Conservation (phyloP, 2,888 invertebrate genomes). For the Calliopum simillimum region DNA sequence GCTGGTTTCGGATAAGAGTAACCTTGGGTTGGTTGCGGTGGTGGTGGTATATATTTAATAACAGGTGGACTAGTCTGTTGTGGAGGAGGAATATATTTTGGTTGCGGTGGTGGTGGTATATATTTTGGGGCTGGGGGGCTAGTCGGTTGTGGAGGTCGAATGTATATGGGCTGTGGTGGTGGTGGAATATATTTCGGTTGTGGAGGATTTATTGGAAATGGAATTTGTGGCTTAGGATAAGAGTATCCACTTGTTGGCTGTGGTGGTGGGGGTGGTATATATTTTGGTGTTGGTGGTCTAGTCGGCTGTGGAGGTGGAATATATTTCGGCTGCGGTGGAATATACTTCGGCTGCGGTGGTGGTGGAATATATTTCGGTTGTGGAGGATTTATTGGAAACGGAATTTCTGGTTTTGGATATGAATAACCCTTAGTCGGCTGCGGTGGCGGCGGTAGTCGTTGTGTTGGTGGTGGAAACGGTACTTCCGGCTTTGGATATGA, state of each 20-base stretch:
- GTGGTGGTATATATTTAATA: slow-evolving; percentile 45
- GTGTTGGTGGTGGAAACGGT: slow-evolving; percentile 34
- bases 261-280: slow-evolving; percentile 25
- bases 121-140: slow-evolving; percentile 32
- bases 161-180: slow-evolving; percentile 40
- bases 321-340: slow-evolving; percentile 36
- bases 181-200: slow-evolving; percentile 47
- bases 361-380: slow-evolving; percentile 47
- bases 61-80: slow-evolving; percentile 23
- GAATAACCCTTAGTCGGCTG: slow-evolving; percentile 46
- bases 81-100: slow-evolving; percentile 46
- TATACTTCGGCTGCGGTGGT: slow-evolving; percentile 39
- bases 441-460: slow-evolving; percentile 23
- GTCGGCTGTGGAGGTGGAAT: slow-evolving; percentile 35
- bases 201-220: background rate
- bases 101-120: slow-evolving; percentile 43
- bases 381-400: background rate
- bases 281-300: slow-evolving; percentile 33
- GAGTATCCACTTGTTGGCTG: slow-evolving; percentile 46
- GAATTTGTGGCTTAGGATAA: slow-evolving; percentile 49
- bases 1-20: slow-evolving; percentile 54
- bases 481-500: slow-evolving; percentile 49
- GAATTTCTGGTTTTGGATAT: slow-evolving; percentile 49
- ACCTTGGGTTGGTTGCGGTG: slow-evolving; percentile 40
- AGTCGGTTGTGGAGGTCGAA: slow-evolving; percentile 45